Conservation (phyloP, 2,113 vertebrate genomes). For the Hemichromis elongatus region DNA sequence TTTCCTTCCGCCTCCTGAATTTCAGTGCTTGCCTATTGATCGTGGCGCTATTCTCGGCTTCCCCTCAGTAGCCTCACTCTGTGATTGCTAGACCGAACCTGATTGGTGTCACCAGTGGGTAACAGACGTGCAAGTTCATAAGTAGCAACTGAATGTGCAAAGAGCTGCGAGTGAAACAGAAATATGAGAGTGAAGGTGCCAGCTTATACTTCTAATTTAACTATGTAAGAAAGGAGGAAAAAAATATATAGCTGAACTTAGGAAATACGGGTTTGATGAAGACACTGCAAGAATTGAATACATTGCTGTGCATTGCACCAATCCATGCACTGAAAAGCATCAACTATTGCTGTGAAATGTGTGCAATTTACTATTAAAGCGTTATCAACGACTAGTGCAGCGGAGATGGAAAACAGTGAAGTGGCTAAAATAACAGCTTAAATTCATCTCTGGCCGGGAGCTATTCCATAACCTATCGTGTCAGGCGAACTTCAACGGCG, state of each 20-base stretch:
- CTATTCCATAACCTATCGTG: neutral
- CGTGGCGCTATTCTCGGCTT: slow-evolving; percentile 15
- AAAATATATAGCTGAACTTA: neutral
- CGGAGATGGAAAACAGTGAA: neutral
- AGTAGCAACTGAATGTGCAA: neutral
- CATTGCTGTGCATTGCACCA: neutral
- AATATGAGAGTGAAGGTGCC: neutral
- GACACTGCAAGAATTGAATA: slow-evolving; percentile 1
- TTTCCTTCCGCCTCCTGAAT: slow-evolving; percentile 2
- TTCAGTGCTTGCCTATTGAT: neutral
- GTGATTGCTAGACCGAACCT: neutral
- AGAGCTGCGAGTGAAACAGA: neutral
- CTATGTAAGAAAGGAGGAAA: neutral
- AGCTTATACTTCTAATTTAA: neutral
- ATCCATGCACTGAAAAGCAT: neutral
- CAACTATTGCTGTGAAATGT: neutral
- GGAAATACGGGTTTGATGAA: neutral
- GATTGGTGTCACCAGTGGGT: neutral
- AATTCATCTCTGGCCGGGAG: neutral
- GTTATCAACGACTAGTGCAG: neutral
- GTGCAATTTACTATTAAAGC: neutral
- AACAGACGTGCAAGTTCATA: neutral
- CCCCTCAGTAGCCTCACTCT: neutral
- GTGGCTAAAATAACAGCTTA: neutral
- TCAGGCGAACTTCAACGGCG: neutral